phyloP scores from a whole-genome alignment of 1,140 invertebrate genomes.

The Dryas iulia region DNA sequence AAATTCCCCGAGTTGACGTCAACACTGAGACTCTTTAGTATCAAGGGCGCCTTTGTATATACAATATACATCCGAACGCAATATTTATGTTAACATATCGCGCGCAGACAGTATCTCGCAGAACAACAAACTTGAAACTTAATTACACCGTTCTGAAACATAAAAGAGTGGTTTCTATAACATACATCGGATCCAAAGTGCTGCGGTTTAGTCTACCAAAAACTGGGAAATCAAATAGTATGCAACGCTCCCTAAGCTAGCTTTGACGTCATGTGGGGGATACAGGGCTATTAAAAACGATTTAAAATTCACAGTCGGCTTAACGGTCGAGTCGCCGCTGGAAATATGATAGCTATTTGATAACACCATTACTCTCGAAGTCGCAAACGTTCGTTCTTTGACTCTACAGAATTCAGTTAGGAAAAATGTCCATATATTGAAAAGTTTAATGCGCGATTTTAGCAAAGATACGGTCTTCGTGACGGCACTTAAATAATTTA shows the following conservation, averaged over 20 bases:
- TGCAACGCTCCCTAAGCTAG: constrained; percentile 37
- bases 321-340: constrained; percentile 49
- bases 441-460: constrained; percentile 18
- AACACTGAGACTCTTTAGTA: constrained; percentile 65
- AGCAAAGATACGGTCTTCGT: constrained; percentile 20
- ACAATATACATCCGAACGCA: constrained; percentile 67
- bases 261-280: constrained; percentile 53
- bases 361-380: constrained; percentile 63
- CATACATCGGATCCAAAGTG: constrained; percentile 10
- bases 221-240: constrained; percentile 56
- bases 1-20: constrained; percentile 74
- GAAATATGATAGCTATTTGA: constrained; percentile 59
- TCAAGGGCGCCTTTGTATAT: constrained; percentile 71
- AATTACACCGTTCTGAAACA: constrained; percentile 49
- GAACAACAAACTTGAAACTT: constrained; percentile 61
- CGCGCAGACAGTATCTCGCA: constrained; percentile 54
- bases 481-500: constrained; percentile 25
- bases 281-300: constrained; percentile 66
- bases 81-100: constrained; percentile 74
- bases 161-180: constrained; percentile 24
- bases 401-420: constrained; percentile 32
- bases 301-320: constrained; percentile 77
- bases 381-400: constrained; percentile 46
- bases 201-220: constrained; percentile 18
- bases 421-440: constrained; percentile 6